A percentile compares a stretch with the other conserved stretches of the same genome.
These are phyloP conservation scores for Pteromalus puparum DNA, from an alignment of 1,140 invertebrate species.

Conservation along the genomic window DNA sequence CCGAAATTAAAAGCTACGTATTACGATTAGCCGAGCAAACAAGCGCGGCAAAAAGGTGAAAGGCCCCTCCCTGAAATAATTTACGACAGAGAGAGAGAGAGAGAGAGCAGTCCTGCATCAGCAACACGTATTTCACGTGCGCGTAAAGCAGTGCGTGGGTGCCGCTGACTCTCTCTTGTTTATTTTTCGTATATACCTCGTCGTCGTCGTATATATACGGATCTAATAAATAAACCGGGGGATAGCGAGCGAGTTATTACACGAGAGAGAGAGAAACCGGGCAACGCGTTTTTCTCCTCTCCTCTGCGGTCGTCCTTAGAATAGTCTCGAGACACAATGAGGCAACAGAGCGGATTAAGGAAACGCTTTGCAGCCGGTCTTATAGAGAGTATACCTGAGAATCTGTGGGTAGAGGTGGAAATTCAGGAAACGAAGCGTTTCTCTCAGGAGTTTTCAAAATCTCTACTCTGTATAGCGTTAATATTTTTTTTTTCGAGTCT, in stretches of 20 bases:
- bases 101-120: no score
- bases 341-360: slow-evolving; percentile 9
- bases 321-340: not conserved
- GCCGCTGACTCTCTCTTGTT: not conserved
- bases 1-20: not conserved
- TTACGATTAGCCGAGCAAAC: not conserved
- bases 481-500: not conserved
- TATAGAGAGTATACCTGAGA: not conserved
- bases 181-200: slow-evolving; percentile 18
- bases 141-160: not conserved
- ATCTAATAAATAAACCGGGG: slow-evolving; percentile 20
- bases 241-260: slow-evolving; percentile 7
- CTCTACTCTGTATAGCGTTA: not conserved
- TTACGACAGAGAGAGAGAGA: not conserved
- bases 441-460: no score
- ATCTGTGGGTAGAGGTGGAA: not conserved
- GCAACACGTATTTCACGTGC: not conserved
- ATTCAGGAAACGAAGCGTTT: not conserved
- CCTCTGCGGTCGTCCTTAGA: not conserved
- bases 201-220: not conserved
- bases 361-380: not conserved
- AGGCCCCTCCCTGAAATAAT: not conserved
- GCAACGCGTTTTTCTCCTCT: slow-evolving; percentile 19
- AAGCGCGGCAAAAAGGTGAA: not conserved
- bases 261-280: not conserved